A percentile compares a stretch with the other conserved stretches of the same genome.
These are phyloP conservation scores for Lasioglossum oenotherae DNA, from an alignment of 2,888 invertebrate genomes.

Conservation along the genomic window DNA sequence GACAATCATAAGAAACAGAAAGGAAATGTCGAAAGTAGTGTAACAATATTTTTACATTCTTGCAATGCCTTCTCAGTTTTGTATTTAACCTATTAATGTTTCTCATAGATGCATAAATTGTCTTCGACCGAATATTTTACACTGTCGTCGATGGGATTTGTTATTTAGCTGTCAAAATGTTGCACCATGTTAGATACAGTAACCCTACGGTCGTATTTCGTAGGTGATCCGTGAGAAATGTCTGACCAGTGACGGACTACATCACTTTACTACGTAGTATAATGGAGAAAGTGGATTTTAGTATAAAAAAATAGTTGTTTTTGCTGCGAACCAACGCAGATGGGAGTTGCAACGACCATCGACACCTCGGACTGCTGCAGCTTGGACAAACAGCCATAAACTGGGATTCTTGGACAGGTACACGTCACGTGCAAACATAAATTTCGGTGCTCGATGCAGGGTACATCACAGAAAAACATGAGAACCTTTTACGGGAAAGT, in stretches of 20 bases:
- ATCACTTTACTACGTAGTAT: not conserved
- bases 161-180: not conserved
- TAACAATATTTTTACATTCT: not conserved
- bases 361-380: not conserved
- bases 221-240: not conserved
- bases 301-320: slow-evolving; percentile 4
- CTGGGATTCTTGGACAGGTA: not conserved
- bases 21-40: not conserved
- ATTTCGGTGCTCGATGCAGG: not conserved
- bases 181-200: not conserved
- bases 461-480: not conserved
- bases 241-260: not conserved
- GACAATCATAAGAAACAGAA: not conserved
- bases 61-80: not conserved
- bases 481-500: not conserved
- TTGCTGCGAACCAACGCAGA: not conserved
- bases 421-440: not conserved
- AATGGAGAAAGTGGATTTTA: not conserved
- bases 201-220: not conserved
- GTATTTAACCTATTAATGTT: not conserved
- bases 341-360: not conserved
- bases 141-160: too few relatives aligned
- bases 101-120: not conserved
- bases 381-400: not conserved
- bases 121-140: not conserved